These are phyloP conservation scores for Anser cygnoides DNA, from an alignment of 2,113 vertebrate genomes.

Conservation along the genomic window DNA sequence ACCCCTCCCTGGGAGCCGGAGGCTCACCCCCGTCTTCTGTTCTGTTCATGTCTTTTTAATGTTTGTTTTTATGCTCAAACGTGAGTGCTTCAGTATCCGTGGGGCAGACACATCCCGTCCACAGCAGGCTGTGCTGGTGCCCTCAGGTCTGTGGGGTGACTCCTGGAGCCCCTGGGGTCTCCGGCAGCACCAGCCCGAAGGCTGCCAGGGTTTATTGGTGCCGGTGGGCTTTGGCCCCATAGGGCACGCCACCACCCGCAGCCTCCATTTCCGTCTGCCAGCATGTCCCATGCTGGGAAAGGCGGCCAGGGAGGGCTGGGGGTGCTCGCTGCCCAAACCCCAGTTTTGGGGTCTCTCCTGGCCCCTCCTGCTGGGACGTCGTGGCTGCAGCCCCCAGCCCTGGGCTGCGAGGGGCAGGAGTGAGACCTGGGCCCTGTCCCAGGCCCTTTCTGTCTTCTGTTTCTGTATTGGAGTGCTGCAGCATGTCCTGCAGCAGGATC, in stretches of 20 bases:
- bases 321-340: accelerated
- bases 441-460: background rate
- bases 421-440: background rate
- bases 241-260: background rate
- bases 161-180: background rate
- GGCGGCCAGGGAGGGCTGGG: accelerated
- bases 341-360: background rate
- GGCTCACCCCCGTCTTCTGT: background rate
- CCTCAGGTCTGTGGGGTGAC: background rate
- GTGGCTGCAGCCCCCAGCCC: background rate
- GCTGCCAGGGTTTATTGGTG: background rate
- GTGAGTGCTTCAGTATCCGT: background rate
- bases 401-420: accelerated
- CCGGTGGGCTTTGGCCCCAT: background rate
- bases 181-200: background rate
- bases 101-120: background rate
- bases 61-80: constrained; percentile 14
- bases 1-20: background rate
- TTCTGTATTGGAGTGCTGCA: background rate
- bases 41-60: background rate
- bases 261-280: background rate
- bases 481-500: accelerated
- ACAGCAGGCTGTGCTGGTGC: background rate
- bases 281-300: accelerated
- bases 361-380: background rate